A percentile compares a stretch with the other conserved stretches of the same genome.
Conservation (phyloP, 2,113 vertebrate species). For the Alouatta palliata region DNA sequence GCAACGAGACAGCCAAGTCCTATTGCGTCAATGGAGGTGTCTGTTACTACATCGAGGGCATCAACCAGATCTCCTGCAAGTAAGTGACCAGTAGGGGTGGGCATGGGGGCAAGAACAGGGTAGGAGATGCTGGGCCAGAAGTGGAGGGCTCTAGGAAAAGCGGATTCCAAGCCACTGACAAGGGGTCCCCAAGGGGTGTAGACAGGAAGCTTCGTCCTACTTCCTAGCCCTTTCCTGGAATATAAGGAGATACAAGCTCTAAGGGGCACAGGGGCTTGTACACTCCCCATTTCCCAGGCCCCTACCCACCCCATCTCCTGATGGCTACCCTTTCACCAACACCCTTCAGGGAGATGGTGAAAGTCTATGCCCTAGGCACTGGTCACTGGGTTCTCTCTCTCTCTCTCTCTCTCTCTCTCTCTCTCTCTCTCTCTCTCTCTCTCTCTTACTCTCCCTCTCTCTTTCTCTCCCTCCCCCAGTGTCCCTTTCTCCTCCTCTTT, state of each 20-base stretch:
- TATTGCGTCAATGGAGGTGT: slow-evolving; percentile 98
- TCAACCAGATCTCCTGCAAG: slow-evolving; percentile 98
- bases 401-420: background rate
- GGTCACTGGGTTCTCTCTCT: background rate
- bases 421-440: background rate
- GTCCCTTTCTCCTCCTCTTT: background rate
- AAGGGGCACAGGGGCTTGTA: background rate
- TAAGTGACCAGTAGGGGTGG: slow-evolving; percentile 86
- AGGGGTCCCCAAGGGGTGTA: slow-evolving; percentile 5
- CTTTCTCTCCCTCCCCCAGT: background rate
- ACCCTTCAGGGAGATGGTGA: background rate
- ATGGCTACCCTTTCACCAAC: background rate
- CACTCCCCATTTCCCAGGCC: slow-evolving; percentile 7
- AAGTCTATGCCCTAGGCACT: background rate
- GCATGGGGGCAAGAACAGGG: background rate
- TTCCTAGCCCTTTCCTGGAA: slow-evolving; percentile 16
- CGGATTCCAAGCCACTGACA: slow-evolving; percentile 24
- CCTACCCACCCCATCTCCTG: background rate
- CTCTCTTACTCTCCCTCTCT: background rate
- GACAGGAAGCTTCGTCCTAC: background rate
- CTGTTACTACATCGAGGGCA: slow-evolving; percentile 98
- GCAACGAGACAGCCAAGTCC: slow-evolving; percentile 96
- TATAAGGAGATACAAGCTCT: background rate
- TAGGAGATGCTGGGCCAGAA: slow-evolving; percentile 46
- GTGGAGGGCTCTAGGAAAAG: slow-evolving; percentile 64